phyloP scores from a whole-genome alignment of 1,140 invertebrate genomes.

The Drosophila bocki region DNA sequence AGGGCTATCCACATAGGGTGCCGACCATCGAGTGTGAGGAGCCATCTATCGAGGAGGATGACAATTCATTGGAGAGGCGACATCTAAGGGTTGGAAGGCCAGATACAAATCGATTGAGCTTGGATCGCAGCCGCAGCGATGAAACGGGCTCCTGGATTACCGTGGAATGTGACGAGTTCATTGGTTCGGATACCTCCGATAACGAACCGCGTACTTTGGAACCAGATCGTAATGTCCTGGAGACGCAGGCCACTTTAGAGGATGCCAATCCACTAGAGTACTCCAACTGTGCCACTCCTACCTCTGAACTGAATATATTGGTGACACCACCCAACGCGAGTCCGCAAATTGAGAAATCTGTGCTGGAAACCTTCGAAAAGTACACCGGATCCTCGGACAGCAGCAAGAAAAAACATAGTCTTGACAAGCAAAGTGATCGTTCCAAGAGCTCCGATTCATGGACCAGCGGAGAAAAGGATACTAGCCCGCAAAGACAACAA shows the following conservation, averaged over 20 bases:
- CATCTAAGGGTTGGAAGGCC: constrained; percentile 74
- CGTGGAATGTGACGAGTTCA: constrained; percentile 88
- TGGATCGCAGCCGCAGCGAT: constrained; percentile 86
- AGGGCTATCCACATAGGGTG: constrained; percentile 76
- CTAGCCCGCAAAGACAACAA: constrained; percentile 85
- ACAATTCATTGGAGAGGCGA: constrained; percentile 65
- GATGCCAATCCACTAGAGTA: constrained; percentile 78
- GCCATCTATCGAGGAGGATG: constrained; percentile 80
- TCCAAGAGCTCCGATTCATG: constrained; percentile 89
- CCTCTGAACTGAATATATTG: constrained; percentile 78
- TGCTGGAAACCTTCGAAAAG: constrained; percentile 77
- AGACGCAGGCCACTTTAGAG: constrained; percentile 81
- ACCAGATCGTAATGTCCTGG: constrained; percentile 76
- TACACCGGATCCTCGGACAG: constrained; percentile 59
- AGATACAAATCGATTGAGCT: constrained; percentile 75
- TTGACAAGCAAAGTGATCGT: constrained; percentile 88
- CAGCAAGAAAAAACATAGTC: constrained; percentile 84
- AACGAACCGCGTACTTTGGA: constrained; percentile 79
- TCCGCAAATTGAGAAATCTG: constrained; percentile 81
- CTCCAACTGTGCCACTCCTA: constrained; percentile 81
- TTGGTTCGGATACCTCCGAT: constrained; percentile 86
- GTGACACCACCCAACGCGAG: constrained; percentile 80
- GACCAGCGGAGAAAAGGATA: constrained; percentile 88
- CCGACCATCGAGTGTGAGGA: constrained; percentile 84
- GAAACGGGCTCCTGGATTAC: constrained; percentile 88